phyloP scores from a whole-genome alignment of 2,113 vertebrate genomes.

The Protobothrops flavoviridis region DNA sequence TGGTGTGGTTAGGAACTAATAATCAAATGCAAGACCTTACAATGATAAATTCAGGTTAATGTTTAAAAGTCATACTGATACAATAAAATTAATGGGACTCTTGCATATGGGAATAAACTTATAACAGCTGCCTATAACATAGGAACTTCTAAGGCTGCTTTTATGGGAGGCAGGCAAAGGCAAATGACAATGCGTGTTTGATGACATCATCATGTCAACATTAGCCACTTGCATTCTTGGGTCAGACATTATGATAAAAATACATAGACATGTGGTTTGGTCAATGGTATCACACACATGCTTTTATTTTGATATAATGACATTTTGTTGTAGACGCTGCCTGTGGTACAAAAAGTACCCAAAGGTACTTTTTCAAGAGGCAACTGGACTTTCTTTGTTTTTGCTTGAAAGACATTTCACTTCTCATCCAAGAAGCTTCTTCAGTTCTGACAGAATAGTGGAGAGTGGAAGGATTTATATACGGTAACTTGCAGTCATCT shows the following conservation, averaged over 20 bases:
- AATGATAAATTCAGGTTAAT: slow-evolving; percentile 6
- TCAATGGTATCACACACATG: not conserved
- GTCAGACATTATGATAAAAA: not conserved
- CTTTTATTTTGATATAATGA: not conserved
- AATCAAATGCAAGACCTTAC: slow-evolving; percentile 41
- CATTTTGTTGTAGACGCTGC: not conserved
- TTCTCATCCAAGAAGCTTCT: not conserved
- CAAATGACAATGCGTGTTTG: not conserved
- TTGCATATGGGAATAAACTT: not conserved
- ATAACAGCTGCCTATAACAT: not conserved
- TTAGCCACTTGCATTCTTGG: not conserved
- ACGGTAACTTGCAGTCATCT: not conserved
- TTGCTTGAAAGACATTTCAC: not conserved
- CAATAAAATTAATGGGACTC: not conserved
- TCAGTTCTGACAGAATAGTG: not conserved
- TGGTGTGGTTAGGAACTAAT: slow-evolving; percentile 49
- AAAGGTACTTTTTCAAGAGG: not conserved
- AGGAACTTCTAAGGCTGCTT: not conserved
- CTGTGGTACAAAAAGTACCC: not conserved
- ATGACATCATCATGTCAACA: not conserved
- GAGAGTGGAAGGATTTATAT: not conserved
- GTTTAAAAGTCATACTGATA: not conserved
- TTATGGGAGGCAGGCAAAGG: not conserved
- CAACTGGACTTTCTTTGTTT: not conserved
- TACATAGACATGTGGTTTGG: not conserved